phyloP scores from a whole-genome alignment of 2,113 vertebrate genomes.

The Fregetta grallaria region DNA sequence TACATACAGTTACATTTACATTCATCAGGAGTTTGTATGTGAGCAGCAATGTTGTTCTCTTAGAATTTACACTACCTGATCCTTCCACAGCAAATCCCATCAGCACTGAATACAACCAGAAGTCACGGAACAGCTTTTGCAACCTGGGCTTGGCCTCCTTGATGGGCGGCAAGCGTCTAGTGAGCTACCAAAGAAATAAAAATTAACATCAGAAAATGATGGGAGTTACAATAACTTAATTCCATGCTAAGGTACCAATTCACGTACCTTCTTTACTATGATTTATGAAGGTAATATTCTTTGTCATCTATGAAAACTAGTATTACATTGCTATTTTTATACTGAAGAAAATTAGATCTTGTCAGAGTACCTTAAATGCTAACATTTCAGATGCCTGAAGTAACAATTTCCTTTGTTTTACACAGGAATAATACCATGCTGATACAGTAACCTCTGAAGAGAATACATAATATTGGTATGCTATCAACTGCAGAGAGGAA shows the following conservation, averaged over 20 bases:
- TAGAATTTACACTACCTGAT: slow-evolving; percentile 79
- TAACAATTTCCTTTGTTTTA: background rate
- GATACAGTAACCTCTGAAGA: background rate
- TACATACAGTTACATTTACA: background rate
- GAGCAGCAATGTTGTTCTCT: background rate
- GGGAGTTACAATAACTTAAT: background rate
- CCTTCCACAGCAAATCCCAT: slow-evolving; percentile 97
- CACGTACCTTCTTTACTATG: background rate
- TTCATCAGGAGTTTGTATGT: background rate
- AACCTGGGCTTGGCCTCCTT: slow-evolving; percentile 94
- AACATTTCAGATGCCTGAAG: background rate
- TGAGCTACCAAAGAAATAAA: slow-evolving; percentile 76
- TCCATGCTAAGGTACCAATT: background rate
- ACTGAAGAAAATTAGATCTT: background rate
- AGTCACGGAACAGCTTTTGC: slow-evolving; percentile 97
- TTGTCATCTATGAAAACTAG: background rate
- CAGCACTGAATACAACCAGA: slow-evolving; percentile 96
- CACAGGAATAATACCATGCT: slow-evolving; percentile 4
- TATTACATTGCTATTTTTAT: background rate
- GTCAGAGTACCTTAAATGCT: background rate
- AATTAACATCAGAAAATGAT: background rate
- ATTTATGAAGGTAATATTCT: background rate
- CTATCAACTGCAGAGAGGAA: background rate
- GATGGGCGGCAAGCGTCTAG: slow-evolving; percentile 88
- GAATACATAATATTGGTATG: background rate